Evolutionary conservation across 2,888 invertebrate genomes (phyloP), one percentile per base, ranked within the genome.

Genomic region (Nasonovia ribisnigri): DNA sequence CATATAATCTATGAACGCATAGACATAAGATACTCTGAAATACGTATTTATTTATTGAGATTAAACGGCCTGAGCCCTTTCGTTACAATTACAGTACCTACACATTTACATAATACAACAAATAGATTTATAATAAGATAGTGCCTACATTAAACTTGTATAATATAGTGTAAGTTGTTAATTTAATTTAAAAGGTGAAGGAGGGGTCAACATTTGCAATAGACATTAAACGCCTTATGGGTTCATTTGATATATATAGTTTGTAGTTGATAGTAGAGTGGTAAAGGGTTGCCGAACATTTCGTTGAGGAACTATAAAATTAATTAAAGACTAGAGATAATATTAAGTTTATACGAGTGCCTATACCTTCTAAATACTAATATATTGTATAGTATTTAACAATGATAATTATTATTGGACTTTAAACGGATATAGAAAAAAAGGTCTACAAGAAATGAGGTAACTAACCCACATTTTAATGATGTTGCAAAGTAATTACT

Each of bases 181-280:
- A 67, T 67, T 67, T n/a, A 29, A 67, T 67, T 67, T 67, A 67
- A 67, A 67, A 67, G 60, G 60, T n/a, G 60, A 67, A 67, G 60
- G 60, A 67, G 10, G 60, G 11, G 60, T 29, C 60, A 6, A n/a
- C 29, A 67, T 67, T n/a, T 0, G 29, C 60, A 29, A 67, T 67
- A n/a, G n/a, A 54, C 54, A 54, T 54, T 54, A 54, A 54, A 54
- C 54, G 54, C 54, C 54, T 54, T 54, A 20, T 54, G 54, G 54
- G 54, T 54, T 54, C 54, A 54, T 54, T 54, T 54, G 54, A 54
- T 54, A 54, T 54, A 54, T 54, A 54, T 24, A 24, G 54, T 24
- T 54, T 20, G 54, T 4, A 20, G 54, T 54, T 54, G 54, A 54
- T 54, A 54, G 54, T 54, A 5, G 54, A 20, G 20, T 20, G 54